These are phyloP conservation scores for Syndactyla subalaris DNA, from an alignment of 2,797 vertebrate genomes.

Conservation along the genomic window DNA sequence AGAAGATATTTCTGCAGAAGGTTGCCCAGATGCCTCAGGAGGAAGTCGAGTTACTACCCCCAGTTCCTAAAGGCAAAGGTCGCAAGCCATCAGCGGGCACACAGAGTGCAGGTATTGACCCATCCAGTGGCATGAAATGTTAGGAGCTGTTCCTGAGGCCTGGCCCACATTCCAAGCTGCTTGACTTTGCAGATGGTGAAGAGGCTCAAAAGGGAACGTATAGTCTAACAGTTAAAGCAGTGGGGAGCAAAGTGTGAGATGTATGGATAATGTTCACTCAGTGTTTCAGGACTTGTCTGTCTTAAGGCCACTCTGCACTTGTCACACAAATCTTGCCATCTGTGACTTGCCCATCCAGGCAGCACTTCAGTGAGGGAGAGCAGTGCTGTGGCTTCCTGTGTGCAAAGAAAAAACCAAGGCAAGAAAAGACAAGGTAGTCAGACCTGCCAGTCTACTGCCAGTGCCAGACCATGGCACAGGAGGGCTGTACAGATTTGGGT, in stretches of 20 bases:
- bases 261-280: background rate
- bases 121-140: rapidly evolving
- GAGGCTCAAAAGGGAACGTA: background rate
- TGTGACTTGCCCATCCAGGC: background rate
- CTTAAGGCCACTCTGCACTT: background rate
- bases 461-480: background rate
- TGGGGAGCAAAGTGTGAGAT: background rate
- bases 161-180: background rate
- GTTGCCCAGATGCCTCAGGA: slow-evolving; percentile 91
- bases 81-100: slow-evolving; percentile 78
- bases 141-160: background rate
- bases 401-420: background rate
- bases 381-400: background rate
- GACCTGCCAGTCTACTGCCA: background rate
- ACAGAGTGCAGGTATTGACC: slow-evolving; percentile 73
- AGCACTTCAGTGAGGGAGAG: background rate
- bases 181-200: background rate
- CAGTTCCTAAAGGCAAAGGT: slow-evolving; percentile 86
- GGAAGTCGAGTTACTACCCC: slow-evolving; percentile 89
- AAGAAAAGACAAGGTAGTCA: background rate
- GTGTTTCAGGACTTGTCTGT: background rate
- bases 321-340: background rate
- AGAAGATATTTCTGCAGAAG: slow-evolving; percentile 96
- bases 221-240: background rate
- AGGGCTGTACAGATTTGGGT: background rate